These are phyloP conservation scores for Trachelus troglodyta DNA, from an alignment of 2,888 invertebrate genomes.

Conservation along the genomic window DNA sequence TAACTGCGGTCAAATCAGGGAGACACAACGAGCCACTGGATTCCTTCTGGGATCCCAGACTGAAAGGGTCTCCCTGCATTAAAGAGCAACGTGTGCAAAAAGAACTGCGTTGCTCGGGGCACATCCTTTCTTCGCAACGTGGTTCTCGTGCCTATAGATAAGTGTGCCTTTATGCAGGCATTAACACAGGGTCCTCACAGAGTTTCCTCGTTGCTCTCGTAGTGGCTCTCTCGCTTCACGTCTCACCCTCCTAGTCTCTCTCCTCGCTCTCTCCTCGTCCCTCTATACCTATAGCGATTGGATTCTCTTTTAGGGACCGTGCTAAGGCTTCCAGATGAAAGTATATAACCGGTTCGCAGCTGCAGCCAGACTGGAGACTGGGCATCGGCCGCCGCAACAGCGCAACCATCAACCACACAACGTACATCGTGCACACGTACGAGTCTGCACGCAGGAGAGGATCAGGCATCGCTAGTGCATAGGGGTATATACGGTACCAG, in stretches of 20 bases:
- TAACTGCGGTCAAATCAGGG: background rate
- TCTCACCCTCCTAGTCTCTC: constrained; percentile 20
- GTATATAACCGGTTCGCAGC: constrained; percentile 65
- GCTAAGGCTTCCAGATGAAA: constrained; percentile 51
- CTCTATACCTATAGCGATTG: constrained; percentile 16
- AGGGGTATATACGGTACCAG: background rate
- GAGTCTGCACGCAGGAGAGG: constrained; percentile 1
- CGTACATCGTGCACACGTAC: background rate
- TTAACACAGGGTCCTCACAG: constrained; percentile 30
- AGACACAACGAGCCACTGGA: background rate
- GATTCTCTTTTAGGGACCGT: constrained; percentile 46
- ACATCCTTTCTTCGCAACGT: constrained; percentile 1
- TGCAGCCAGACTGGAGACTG: constrained; percentile 47
- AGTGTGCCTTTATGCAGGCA: constrained; percentile 47
- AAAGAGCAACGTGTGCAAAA: background rate
- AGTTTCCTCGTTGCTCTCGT: background rate
- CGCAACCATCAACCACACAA: background rate
- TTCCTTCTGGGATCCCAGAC: background rate
- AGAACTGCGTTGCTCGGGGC: background rate
- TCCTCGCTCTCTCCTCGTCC: constrained; percentile 15
- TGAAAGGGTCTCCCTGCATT: background rate
- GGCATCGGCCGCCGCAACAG: constrained; percentile 30
- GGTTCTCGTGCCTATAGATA: constrained; percentile 29
- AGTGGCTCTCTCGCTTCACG: constrained; percentile 18
- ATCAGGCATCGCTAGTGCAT: background rate